A percentile compares a stretch with the other conserved stretches of the same genome.
These are phyloP conservation scores for Dolichallabes microphthalmus DNA, from an alignment of 2,113 vertebrate genomes.

Conservation along the genomic window DNA sequence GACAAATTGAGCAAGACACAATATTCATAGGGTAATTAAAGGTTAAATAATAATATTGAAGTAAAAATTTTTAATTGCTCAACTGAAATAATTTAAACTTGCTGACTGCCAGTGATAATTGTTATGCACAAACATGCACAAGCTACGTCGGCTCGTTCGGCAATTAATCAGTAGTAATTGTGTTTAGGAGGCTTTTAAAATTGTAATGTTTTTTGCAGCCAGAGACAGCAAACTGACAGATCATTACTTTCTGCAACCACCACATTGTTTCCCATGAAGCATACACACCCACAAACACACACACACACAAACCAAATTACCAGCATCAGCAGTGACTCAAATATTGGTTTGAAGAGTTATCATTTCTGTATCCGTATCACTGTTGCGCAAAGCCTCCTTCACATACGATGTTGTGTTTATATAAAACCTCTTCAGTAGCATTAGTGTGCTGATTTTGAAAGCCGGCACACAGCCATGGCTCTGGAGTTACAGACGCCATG, in stretches of 20 bases:
- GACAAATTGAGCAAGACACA: not conserved
- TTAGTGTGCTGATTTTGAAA: conserved; percentile 45
- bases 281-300: conserved; percentile 19
- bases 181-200: conserved; percentile 25
- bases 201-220: conserved; percentile 24
- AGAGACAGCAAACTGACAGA: conserved; percentile 35
- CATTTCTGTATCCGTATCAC: conserved; percentile 34
- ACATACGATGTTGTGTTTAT: conserved; percentile 13
- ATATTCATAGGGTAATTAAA: not conserved
- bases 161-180: conserved; percentile 26
- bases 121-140: conserved; percentile 19
- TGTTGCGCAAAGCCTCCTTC: conserved; percentile 30
- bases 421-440: conserved; percentile 34
- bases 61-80: not conserved
- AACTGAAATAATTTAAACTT: not conserved
- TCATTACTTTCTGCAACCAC: conserved; percentile 25
- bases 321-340: conserved; percentile 28
- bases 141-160: conserved; percentile 8
- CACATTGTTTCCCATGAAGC: not conserved
- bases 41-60: not conserved
- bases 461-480: not conserved
- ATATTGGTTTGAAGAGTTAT: conserved; percentile 24
- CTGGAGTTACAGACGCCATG: conserved; percentile 21
- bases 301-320: conserved; percentile 32
- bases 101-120: conserved; percentile 22